Conservation (phyloP, 1,140 invertebrate genomes). For the Drosophila bocki region DNA sequence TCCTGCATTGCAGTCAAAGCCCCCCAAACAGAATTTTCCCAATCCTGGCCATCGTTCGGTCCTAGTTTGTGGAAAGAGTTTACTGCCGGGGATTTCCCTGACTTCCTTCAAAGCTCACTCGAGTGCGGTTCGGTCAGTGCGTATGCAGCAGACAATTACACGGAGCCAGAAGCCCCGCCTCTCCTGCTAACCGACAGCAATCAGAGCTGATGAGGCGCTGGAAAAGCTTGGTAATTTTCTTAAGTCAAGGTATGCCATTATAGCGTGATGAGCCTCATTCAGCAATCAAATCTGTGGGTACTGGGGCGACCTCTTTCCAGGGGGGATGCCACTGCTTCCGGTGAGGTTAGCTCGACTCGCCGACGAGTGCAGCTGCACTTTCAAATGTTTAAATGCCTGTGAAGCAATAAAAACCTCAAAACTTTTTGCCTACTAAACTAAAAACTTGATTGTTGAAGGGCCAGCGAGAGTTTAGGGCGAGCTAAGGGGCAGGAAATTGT, state of each 20-base stretch:
- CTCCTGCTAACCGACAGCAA: constrained; percentile 37
- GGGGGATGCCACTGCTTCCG: constrained; percentile 1
- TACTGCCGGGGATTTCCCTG: neutral
- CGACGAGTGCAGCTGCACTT: constrained; percentile 26
- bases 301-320: constrained; percentile 6
- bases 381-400: constrained; percentile 55
- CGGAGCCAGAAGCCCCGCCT: constrained; percentile 31
- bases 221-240: constrained; percentile 61
- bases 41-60: constrained; percentile 14
- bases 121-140: constrained; percentile 36
- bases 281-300: constrained; percentile 46
- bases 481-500: constrained; percentile 60
- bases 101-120: constrained; percentile 8
- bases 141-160: constrained; percentile 70
- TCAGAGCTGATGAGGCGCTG: constrained; percentile 58
- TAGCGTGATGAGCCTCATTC: constrained; percentile 79
- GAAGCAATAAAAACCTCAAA: constrained; percentile 56
- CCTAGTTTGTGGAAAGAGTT: constrained; percentile 2
- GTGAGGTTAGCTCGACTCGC: constrained; percentile 1
- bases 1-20: constrained; percentile 27
- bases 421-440: constrained; percentile 61
- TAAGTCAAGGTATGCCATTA: constrained; percentile 66
- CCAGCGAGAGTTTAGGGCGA: constrained; percentile 32
- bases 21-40: constrained; percentile 18
- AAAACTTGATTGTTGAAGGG: constrained; percentile 69